Evolutionary conservation across 2,888 invertebrate species (phyloP), one percentile per base, ranked within the genome.

Genomic region (Nyleta sp.): DNA sequence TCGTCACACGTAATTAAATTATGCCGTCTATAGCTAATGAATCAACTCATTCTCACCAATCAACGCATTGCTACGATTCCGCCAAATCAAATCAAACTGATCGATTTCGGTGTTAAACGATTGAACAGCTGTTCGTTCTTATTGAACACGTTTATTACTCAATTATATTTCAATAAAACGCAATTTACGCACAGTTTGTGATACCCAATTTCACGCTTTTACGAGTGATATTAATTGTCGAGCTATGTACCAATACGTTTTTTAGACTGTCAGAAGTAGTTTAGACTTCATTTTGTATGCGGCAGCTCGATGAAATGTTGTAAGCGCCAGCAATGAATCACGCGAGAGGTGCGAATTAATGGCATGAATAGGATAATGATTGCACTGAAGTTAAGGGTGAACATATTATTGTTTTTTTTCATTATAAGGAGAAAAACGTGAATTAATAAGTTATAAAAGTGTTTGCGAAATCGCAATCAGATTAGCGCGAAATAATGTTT

Each of bases 111-210:
- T 53, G 42, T 53, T 42, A 65, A 65, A 31, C 53, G 44, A 65
- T 15, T 13, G 48, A 57, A 68, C 57, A 68, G 48, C 46, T 55
- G 67, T 55, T 67, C 57, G 57, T 48, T 68, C 68, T 65, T 52
- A 65, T 53, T 65, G 42, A 65, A 65, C 18, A 44, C 53, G 44
- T 65, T 42, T 65, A 52, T 33, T 53, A 65, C 42, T 53, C 65
- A 65, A 65, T 64, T 53, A 65, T 42, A 53, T 28, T 52, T 44
- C 65, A 55, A 55, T 67, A 55, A 67, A 67, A 44, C 15, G 13
- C 44, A 67, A 67, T 67, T 67, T 67, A 20, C 46, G 11, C 22
- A 2, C 35, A n/a, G 38, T 57, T 55, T 18, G 57, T 18, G 44
- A 48, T 48, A 20, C 38, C 15, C 55, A 67, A 67, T 67, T 67